phyloP scores from a whole-genome alignment of 2,888 invertebrate genomes.

The Zonitis immaculata region DNA sequence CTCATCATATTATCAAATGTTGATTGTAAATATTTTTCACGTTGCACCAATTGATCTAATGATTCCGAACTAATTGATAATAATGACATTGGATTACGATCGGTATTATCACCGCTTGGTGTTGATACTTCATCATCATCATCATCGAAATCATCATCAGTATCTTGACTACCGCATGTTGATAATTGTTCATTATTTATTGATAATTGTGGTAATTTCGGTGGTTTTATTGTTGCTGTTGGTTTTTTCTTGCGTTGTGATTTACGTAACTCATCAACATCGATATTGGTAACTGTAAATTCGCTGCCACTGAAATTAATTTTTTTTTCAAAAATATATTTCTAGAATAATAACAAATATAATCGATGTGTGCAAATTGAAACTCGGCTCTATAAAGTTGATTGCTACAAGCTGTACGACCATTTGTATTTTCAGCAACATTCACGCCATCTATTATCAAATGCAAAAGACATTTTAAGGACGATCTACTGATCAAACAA shows the following conservation, averaged over 20 bases:
- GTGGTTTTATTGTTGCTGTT: not conserved
- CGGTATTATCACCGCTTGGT: conserved; percentile 76
- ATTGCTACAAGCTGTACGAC: too few relatives aligned
- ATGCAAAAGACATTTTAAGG: too few relatives aligned
- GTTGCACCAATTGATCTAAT: conserved; percentile 52
- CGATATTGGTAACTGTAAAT: conserved; percentile 85
- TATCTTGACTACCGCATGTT: conserved; percentile 61
- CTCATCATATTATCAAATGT: conserved; percentile 71
- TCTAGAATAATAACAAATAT: too few relatives aligned
- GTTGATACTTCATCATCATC: conserved; percentile 76
- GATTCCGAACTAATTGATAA: conserved; percentile 74
- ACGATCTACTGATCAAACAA: too few relatives aligned
- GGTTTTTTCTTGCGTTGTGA: conserved; percentile 64
- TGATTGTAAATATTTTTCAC: conserved; percentile 61
- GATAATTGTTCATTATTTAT: conserved; percentile 37
- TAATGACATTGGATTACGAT: conserved; percentile 65
- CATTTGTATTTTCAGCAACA: too few relatives aligned
- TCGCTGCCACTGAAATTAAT: conserved; percentile 54
- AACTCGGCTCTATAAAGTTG: too few relatives aligned
- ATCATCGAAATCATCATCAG: conserved; percentile 64
- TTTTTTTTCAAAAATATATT: too few relatives aligned
- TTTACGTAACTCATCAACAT: conserved; percentile 75
- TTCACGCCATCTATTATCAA: too few relatives aligned
- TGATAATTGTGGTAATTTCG: conserved; percentile 11
- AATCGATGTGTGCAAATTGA: too few relatives aligned